A percentile compares a stretch with the other conserved stretches of the same genome.
Evolutionary conservation across 2,113 vertebrate species (phyloP).

Genomic region (Rhinopomastus cyanomelas): DNA sequence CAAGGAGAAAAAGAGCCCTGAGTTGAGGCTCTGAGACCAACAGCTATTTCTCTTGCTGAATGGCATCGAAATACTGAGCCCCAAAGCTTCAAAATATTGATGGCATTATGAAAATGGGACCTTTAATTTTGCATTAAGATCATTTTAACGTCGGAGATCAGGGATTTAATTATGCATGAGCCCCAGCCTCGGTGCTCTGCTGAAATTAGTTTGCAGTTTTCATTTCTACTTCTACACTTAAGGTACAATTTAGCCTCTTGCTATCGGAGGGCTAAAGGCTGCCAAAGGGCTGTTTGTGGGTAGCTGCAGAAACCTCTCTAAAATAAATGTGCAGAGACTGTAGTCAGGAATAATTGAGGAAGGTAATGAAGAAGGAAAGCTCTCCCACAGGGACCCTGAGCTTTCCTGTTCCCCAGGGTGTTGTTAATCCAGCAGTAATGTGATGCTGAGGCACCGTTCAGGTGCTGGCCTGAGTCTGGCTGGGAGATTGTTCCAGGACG

Average conservation of each 20-base stretch:
- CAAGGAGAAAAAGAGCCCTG: neutral
- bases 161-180: neutral
- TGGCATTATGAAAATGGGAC: neutral
- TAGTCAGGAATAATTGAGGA: fast-evolving
- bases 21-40: neutral
- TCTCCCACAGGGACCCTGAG: fast-evolving
- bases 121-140: neutral
- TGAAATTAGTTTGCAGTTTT: neutral
- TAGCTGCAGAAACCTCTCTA: neutral
- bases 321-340: neutral
- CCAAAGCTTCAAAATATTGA: neutral
- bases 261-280: neutral
- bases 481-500: neutral
- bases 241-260: neutral
- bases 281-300: neutral
- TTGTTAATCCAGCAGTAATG: neutral
- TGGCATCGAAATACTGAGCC: neutral
- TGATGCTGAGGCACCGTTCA: neutral
- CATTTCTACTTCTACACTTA: neutral
- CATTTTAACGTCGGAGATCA: neutral
- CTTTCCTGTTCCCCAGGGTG: fast-evolving
- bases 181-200: neutral
- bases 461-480: neutral
- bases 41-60: neutral
- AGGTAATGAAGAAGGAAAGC: fast-evolving